Conservation (phyloP, 2,113 vertebrate species). For the Pseudopodoces humilis region DNA sequence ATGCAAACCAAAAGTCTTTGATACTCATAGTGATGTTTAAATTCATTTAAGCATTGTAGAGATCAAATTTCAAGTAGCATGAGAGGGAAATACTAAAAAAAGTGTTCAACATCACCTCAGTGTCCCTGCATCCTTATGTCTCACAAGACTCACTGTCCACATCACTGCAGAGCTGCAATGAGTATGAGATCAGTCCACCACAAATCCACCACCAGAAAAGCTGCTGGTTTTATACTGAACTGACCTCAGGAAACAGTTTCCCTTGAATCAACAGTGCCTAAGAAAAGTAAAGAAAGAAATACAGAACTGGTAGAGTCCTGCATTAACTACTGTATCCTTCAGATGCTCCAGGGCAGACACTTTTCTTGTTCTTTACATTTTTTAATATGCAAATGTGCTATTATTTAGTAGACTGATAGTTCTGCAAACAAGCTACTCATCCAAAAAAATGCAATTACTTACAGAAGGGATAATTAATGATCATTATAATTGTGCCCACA, state of each 20-base stretch:
- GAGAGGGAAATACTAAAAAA: neutral
- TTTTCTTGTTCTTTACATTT: neutral
- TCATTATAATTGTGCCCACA: neutral
- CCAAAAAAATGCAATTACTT: constrained; percentile 1
- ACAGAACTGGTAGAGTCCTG: neutral
- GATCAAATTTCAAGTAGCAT: neutral
- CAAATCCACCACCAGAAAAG: neutral
- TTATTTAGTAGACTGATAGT: neutral
- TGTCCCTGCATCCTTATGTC: neutral
- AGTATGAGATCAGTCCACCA: neutral
- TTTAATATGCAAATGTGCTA: neutral
- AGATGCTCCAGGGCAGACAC: neutral
- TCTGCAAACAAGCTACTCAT: neutral
- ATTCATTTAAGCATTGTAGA: neutral
- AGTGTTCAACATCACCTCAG: neutral
- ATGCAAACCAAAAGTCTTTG: neutral
- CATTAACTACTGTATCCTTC: neutral
- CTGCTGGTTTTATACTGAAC: neutral
- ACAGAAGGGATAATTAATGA: constrained; percentile 7
- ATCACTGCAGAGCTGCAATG: neutral
- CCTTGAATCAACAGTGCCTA: neutral
- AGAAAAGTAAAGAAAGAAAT: neutral
- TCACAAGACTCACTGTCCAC: neutral
- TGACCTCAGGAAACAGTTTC: neutral
- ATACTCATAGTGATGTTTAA: neutral